Percentiles rank a stretch among this genome's conserved stretches.
These are phyloP conservation scores for Galemys pyrenaicus DNA, from an alignment of 2,113 vertebrate species.

Conservation along the genomic window DNA sequence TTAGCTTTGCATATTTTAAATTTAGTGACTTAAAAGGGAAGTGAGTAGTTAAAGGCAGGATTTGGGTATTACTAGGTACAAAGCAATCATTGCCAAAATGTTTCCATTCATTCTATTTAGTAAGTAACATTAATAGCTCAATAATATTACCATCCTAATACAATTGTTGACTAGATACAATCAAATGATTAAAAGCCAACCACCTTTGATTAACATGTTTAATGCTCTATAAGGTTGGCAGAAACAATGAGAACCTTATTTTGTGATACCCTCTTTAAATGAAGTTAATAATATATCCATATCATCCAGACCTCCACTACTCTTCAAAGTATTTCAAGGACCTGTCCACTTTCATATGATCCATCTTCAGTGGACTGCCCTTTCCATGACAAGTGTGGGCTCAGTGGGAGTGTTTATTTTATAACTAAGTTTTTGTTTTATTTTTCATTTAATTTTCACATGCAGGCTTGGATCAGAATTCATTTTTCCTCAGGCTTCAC, in stretches of 20 bases:
- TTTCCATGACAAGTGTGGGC: not conserved
- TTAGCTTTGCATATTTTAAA: not conserved
- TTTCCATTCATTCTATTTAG: not conserved
- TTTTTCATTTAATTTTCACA: conserved; percentile 17
- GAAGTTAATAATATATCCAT: not conserved
- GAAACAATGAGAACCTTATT: not conserved
- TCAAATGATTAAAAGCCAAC: not conserved
- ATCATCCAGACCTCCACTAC: not conserved
- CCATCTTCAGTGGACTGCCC: not conserved
- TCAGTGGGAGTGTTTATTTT: not conserved
- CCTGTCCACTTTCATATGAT: not conserved
- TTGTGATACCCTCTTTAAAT: not conserved
- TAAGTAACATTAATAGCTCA: conserved; percentile 23
- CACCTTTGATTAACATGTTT: not conserved
- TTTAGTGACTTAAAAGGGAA: not conserved
- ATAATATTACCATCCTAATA: not conserved
- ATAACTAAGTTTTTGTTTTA: not conserved
- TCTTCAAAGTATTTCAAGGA: not conserved
- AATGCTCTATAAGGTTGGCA: not conserved
- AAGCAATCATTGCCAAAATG: not conserved
- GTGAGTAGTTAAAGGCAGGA: not conserved
- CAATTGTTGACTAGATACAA: not conserved
- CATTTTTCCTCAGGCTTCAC: conserved; percentile 7
- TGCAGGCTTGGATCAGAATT: not conserved
- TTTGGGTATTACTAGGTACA: not conserved